Conservation (phyloP, 2,888 invertebrate species). For the Frankliniella intonsa region DNA sequence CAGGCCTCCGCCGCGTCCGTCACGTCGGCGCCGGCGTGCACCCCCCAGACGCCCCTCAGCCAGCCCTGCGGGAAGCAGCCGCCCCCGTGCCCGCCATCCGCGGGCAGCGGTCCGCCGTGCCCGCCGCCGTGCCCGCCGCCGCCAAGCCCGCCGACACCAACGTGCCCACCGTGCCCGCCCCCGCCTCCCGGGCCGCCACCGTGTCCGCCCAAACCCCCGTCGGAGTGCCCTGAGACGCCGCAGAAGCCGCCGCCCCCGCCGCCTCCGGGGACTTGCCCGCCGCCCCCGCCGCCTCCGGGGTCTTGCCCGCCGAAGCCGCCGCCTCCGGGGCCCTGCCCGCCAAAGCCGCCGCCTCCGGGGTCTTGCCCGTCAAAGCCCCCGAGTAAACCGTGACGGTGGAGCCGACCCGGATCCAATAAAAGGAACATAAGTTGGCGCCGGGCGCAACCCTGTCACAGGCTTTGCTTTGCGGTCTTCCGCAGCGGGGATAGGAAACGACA, state of each 20-base stretch:
- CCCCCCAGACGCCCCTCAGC: background rate
- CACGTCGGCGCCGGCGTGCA: background rate
- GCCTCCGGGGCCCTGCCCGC: background rate
- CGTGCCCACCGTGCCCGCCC: slow-evolving; percentile 6
- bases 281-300: background rate
- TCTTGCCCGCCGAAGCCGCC: background rate
- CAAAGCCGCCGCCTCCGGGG: background rate
- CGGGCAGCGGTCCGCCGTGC: background rate
- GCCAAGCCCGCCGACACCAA: background rate
- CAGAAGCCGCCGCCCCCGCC: background rate
- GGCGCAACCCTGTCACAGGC: background rate
- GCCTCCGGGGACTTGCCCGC: background rate
- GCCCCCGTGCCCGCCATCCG: background rate
- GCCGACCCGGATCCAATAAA: background rate
- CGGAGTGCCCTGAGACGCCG: background rate
- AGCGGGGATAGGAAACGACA: background rate
- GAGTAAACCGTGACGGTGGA: background rate
- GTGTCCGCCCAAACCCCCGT: background rate
- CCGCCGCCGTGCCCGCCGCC: background rate
- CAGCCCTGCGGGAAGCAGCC: background rate
- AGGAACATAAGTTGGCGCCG: background rate
- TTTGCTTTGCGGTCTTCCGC: background rate
- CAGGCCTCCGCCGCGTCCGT: background rate
- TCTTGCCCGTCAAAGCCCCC: background rate
- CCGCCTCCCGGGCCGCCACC: background rate